phyloP scores from a whole-genome alignment of 2,888 invertebrate genomes.

The Ophonus ardosiacus region DNA sequence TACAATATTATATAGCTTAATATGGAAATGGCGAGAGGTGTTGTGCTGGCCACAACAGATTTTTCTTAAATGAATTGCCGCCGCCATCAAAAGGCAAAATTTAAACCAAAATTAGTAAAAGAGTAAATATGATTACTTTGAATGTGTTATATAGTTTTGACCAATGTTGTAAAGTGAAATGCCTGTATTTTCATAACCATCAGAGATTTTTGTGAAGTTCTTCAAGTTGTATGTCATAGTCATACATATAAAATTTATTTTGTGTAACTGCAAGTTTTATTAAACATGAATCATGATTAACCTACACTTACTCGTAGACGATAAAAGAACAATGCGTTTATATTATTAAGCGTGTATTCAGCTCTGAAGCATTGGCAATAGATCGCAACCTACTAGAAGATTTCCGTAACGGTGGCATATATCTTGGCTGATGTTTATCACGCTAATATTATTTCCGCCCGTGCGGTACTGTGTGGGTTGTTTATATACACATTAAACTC shows the following conservation, averaged over 20 bases:
- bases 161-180: no score
- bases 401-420: slow-evolving; percentile 45
- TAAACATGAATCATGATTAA: not conserved
- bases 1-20: no score
- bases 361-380: not conserved
- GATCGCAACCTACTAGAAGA: slow-evolving; percentile 24
- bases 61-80: no score
- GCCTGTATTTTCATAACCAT: no score
- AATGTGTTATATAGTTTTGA: no score
- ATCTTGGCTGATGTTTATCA: slow-evolving; percentile 52
- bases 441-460: slow-evolving; percentile 52
- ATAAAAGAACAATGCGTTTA: not conserved
- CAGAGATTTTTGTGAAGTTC: no score
- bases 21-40: no score
- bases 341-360: not conserved
- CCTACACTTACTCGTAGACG: not conserved
- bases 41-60: no score
- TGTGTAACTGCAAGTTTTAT: not conserved
- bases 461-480: slow-evolving; percentile 42
- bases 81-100: no score
- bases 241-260: not conserved
- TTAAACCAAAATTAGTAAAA: no score
- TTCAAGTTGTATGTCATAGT: no score
- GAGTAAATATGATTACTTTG: no score
- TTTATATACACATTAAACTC: slow-evolving; percentile 50